Conservation (phyloP, 1,140 invertebrate species). For the Neodiprion lecontei region DNA sequence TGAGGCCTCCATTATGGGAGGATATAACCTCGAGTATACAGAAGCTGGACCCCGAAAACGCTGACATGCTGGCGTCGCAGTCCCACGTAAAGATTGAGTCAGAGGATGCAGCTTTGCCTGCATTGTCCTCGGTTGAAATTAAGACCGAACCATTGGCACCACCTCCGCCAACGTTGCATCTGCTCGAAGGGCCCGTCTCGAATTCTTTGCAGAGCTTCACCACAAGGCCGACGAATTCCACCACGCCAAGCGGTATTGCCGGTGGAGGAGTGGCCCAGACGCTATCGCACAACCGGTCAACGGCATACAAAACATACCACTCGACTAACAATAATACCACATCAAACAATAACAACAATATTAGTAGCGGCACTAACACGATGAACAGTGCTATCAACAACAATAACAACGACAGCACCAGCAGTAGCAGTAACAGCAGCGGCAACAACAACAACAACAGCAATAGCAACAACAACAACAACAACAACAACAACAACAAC, state of each 20-base stretch:
- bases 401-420: neutral
- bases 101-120: conserved; percentile 70
- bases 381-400: conserved; percentile 9
- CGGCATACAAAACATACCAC: conserved; percentile 47
- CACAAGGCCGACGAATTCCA: conserved; percentile 39
- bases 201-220: conserved; percentile 40
- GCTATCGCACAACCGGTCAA: conserved; percentile 36
- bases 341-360: neutral
- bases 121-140: conserved; percentile 76
- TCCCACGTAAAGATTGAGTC: conserved; percentile 75
- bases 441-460: neutral
- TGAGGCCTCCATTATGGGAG: conserved; percentile 85
- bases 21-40: conserved; percentile 88
- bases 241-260: conserved; percentile 53
- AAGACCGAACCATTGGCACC: conserved; percentile 69
- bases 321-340: conserved; percentile 27
- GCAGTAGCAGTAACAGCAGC: neutral
- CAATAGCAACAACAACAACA: conserved; percentile 29
- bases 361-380: conserved; percentile 1
- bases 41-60: conserved; percentile 86
- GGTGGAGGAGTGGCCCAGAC: conserved; percentile 26
- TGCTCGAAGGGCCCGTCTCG: conserved; percentile 49
- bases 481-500: conserved; percentile 27
- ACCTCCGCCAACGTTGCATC: conserved; percentile 62
- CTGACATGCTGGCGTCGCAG: conserved; percentile 78